Base-by-base conservation (phyloP, 37 sponge, comb jelly and placozoan species). In the Cliona cf. orientalis region DNA sequence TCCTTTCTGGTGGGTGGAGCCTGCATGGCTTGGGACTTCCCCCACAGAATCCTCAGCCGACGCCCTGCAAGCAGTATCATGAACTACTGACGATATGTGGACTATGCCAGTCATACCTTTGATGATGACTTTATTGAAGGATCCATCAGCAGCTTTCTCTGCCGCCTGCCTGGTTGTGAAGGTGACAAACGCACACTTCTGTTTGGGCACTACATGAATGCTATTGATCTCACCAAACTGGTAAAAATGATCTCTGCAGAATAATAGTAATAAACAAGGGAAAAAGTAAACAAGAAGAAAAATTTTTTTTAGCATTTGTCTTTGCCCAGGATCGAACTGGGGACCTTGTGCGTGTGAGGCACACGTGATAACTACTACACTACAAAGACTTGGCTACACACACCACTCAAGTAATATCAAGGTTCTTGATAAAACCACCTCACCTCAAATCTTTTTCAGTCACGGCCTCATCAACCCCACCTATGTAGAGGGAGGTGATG, bases 131-230 rank as follows among this genome's bases (percentile, higher is more conserved):
- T 90, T 97, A 69, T 91, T 90, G 78, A 90, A 94, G 32, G 95
- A 75, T 0, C 73, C 81, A 32, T 89, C 90, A 0, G 91, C 95
- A 29, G 98, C 98, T 46, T 81, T 78, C 84, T 97, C 98, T 31
- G 98, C 98, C 6, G 85, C 80, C 35, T 84, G 75, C 22, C 98
- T 63, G 17, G 79, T 58, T 61, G 93, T 79, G 86, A 88, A 97
- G 44, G 81, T 95, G 59, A 97, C 79, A 68, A 97, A 97, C 46
- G 98, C 95, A 95, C 95, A 97, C 45, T 90, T 84, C 67, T 92
- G 93, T n/a, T 82, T 80, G 21, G 84, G 70, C 0, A 92, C 93
- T 72, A 97, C 45, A 53, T 91, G 75, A 17, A 97, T 74, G 40
- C 38, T 38, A 14, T 79, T 57, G 34, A 97, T 84, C 81, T 97